Base-by-base conservation (phyloP, 2,888 invertebrate genomes). In the Rosalia funebris region DNA sequence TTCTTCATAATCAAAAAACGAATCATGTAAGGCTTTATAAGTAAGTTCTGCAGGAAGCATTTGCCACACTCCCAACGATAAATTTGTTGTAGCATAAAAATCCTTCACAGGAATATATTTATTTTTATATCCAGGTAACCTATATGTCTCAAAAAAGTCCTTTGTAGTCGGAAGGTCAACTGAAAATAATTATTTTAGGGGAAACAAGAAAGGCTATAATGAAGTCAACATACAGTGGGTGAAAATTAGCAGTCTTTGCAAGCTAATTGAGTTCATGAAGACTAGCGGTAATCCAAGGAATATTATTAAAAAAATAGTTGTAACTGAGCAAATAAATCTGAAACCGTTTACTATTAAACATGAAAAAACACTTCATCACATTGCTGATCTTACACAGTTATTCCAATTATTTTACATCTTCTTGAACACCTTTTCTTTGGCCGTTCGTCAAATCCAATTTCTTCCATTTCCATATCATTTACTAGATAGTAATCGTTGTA, bases 231-330 rank as follows among this genome's bases (percentile, higher is more conserved):
- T 84, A 92, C 92, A 90, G 75, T 91, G 91, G 57, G 89, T 84
- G 72, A 92, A 92, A 10, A 92, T 83, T 36, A 92, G 83, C 65
- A 84, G 84, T 60, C 88, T 83, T 74, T 92, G 89, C 63, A 92
- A 83, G 1, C 84, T 82, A 64, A 88, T 86, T 0, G 90, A 91
- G 74, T 87, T 88, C 72, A 87, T 89, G 78, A 92, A 91, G 65
- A 90, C 80, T 15, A 92, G 71, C 2, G 92, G 92, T 57, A 90
- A 82, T 53, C 88, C 79, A 1, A 88, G 87, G 65, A 91, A 89
- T 60, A 90, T 79, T 62, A 89, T 73, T 39, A 88, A 73, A 57
- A 89, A 85, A 11, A 84, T 75, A 1, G 85, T 4, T 5, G 71
- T 1, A 9, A 66, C 1, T 16, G 73, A 36, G 25, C 65, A 56